Evolutionary conservation across 2,797 vertebrate species (phyloP).

Genomic region (Trachurus trachurus): DNA sequence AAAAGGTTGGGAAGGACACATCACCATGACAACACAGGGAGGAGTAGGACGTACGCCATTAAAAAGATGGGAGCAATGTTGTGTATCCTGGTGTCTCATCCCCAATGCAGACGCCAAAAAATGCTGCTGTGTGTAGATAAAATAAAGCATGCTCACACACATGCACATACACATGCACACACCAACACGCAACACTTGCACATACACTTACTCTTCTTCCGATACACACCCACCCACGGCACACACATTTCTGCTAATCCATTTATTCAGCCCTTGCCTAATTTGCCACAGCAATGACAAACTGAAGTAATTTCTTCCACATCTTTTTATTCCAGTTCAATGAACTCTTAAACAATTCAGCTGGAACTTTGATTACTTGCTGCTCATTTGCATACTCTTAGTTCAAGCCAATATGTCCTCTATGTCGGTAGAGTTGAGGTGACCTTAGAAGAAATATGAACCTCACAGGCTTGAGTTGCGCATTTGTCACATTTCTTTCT

Average conservation of each 20-base stretch:
- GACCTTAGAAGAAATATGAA: constrained; percentile 45
- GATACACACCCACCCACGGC: constrained; percentile 28
- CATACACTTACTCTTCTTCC: neutral
- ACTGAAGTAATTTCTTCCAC: constrained; percentile 82
- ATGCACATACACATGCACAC: neutral
- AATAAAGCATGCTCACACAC: constrained; percentile 17
- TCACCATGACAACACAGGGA: constrained; percentile 85
- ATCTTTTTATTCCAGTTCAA: constrained; percentile 84
- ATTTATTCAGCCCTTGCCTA: constrained; percentile 79
- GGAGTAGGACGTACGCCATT: constrained; percentile 76
- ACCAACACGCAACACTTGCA: constrained; percentile 12
- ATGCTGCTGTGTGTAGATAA: constrained; percentile 37
- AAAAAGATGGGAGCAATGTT: constrained; percentile 73
- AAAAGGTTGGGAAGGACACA: constrained; percentile 82
- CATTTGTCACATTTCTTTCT: constrained; percentile 18
- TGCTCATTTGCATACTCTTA: constrained; percentile 81
- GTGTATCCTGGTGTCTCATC: constrained; percentile 64
- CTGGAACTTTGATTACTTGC: constrained; percentile 84
- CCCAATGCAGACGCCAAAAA: constrained; percentile 6
- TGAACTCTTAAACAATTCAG: constrained; percentile 85
- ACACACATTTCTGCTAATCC: constrained; percentile 71
- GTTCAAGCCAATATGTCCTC: constrained; percentile 61
- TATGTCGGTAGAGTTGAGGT: constrained; percentile 27
- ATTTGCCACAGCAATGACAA: constrained; percentile 81
- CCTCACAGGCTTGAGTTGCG: constrained; percentile 10